These are phyloP conservation scores for Cossypha niveicapilla DNA, from an alignment of 2,797 vertebrate genomes.

Conservation along the genomic window DNA sequence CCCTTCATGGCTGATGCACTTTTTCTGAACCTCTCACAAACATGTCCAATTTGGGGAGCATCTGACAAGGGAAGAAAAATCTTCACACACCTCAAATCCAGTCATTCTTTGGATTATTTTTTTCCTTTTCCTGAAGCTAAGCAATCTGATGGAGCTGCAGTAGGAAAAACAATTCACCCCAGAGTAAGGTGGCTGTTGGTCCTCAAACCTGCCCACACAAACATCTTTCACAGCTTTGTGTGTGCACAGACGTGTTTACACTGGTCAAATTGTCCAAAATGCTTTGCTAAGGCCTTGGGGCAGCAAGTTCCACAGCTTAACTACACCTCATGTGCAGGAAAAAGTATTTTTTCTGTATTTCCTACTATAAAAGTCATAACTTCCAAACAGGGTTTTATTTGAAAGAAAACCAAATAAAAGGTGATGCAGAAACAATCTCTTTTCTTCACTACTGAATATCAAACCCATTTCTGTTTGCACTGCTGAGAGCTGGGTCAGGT, in stretches of 20 bases:
- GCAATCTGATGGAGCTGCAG: neutral
- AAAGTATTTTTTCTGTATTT: neutral
- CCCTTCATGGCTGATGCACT: neutral
- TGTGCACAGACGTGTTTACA: neutral
- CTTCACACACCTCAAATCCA: neutral
- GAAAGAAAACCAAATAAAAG: neutral
- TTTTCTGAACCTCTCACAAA: neutral
- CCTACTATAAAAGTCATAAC: neutral
- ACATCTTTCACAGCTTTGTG: neutral
- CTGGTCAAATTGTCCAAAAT: neutral
- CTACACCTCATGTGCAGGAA: accelerated
- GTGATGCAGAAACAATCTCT: neutral
- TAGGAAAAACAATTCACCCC: neutral
- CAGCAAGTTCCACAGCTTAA: neutral
- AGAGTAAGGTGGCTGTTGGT: neutral
- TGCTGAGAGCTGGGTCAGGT: neutral
- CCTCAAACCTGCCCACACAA: neutral
- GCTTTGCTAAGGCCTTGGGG: neutral
- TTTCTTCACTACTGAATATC: neutral
- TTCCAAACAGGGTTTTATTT: neutral
- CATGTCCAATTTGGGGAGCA: neutral
- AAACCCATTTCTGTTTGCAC: neutral
- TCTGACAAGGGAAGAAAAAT: neutral
- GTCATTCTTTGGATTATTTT: neutral
- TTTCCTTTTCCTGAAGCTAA: neutral